Conservation (phyloP, 1,140 invertebrate genomes). For the Bombus impatiens region DNA sequence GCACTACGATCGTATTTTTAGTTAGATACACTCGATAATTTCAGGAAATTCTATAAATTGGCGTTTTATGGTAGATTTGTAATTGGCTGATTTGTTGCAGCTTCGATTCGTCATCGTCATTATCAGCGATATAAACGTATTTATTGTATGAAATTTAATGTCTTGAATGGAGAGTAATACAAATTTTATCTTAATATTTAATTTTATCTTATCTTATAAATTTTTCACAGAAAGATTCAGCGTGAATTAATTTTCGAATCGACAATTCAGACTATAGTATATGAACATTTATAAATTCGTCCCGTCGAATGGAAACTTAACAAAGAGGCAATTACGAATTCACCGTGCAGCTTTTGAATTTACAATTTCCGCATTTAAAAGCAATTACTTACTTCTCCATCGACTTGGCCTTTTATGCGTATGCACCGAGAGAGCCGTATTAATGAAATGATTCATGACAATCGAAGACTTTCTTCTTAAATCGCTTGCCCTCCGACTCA, state of each 20-base stretch:
- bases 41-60: neutral
- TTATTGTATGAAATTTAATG: neutral
- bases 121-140: too few relatives aligned
- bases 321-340: neutral
- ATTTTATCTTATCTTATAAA: neutral
- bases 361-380: neutral
- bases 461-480: conserved; percentile 79
- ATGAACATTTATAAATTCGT: neutral
- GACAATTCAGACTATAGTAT: too few relatives aligned
- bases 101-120: neutral
- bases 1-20: too few relatives aligned
- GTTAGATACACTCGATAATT: neutral
- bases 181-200: neutral
- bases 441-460: conserved; percentile 83
- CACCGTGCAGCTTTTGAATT: neutral
- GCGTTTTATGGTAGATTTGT: too few relatives aligned
- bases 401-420: conserved; percentile 74
- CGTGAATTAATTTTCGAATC: neutral
- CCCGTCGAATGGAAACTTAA: neutral
- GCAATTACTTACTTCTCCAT: conserved; percentile 82
- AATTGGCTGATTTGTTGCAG: too few relatives aligned
- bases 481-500: conserved; percentile 69
- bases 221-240: neutral
- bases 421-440: conserved; percentile 79
- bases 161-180: neutral